Base-by-base conservation (phyloP, 2,113 vertebrate genomes). In the Toxotes jaculatrix region DNA sequence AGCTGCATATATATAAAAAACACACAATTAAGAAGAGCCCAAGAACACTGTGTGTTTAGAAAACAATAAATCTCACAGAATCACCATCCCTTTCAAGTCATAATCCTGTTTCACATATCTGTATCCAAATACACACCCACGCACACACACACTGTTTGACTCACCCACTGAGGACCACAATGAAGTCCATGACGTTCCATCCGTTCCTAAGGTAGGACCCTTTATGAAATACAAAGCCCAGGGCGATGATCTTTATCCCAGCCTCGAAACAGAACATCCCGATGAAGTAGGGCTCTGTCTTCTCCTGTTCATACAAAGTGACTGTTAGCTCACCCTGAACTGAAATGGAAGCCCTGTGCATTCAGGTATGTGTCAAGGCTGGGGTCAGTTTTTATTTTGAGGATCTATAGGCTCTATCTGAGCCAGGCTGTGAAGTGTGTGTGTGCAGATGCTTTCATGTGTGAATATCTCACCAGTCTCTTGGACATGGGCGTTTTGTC, bases 121-220 rank as follows among this genome's bases (percentile, higher is more conserved):
- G 43, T 40, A 63, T 67, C 43, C 12, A 69, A 38, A 80, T 7
- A 66, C 12, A 34, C 76, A 83, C 57, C 76, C 42, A 70, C 43
- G 82, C 67, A 79, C 4, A 7, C 17, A 74, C 49, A 75, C 42
- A 69, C 32, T 0, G 31, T 21, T 73, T 1, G 11, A 97, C 98
- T 98, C 91, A 99, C 98, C 98, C 98, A 0, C 98, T 99, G 88
- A 99, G 97, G 75, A 99, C 98, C 84, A 99, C 98, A 0, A 99
- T 99, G 94, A 99, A 99, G 93, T 99, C 98, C 98, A 99, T 99
- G 90, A 99, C 96, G 4, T 99, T 99, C 98, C 98, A 99, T 78
- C 98, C 98, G 0, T 98, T 99, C 77, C 98, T 96, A 82, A 99
- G 96, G 92, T 99, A 99, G 0, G 98, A 99, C 57, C 98, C 98